Evolutionary conservation across 2,113 vertebrate genomes (phyloP), one percentile per base, ranked within the genome.

Genomic region (Malurus cyaneus): DNA sequence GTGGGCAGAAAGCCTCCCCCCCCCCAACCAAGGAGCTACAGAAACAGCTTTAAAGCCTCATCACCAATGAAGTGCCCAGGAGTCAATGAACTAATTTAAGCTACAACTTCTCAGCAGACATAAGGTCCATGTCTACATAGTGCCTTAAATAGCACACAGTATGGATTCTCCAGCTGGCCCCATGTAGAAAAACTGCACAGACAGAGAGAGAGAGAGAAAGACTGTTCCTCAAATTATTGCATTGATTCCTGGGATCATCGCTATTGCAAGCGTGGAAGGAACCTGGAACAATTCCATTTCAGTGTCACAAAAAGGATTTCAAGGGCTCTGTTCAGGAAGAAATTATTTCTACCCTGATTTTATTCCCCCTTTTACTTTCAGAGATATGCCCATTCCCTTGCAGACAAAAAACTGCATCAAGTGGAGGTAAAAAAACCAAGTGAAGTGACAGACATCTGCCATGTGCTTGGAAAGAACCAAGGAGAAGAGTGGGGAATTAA

Each of bases 31-130:
- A 46, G 46, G 41, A 86, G 66, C 28, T 25, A 39, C 64, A 53
- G 34, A 66, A 77, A 61, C 24, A 67, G 29, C 18, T 86, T 79
- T 76, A 74, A 34, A 94, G 73, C 21, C 88, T 41, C 39, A 36
- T 29, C 71, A 88, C 61, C 84, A 77, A 74, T 9, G 3, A 88
- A 92, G 34, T 39, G 71, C 54, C 62, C 79, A 62, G 42, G 83
- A 95, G 85, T 83, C 90, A 73, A 72, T 42, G 60, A 86, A 93
- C 50, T 96, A 88, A 94, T 93, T 94, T 90, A 92, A 80, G 82
- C 61, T 46, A 80, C 79, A 80, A 42, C 54, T 89, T 54, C 74
- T 60, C 87, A 69, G 49, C 73, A 91, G 65, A 89, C 81, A 76
- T 89, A 76, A 94, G 88, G 69, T 85, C 61, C 78, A 46, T 53